These are phyloP conservation scores for Danio albolineatus DNA, from an alignment of 2,797 vertebrate genomes.

Conservation along the genomic window DNA sequence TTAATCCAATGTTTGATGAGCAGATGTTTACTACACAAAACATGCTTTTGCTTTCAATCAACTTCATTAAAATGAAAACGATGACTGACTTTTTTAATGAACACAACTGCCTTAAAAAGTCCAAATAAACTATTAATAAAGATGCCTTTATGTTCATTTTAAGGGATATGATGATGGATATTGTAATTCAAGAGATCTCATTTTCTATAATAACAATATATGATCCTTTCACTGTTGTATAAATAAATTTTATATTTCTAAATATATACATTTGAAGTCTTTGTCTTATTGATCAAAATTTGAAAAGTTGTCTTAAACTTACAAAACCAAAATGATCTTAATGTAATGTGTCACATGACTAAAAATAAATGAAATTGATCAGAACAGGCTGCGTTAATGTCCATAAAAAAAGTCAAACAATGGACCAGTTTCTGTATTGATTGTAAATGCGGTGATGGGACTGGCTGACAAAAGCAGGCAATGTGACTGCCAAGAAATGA, in stretches of 20 bases:
- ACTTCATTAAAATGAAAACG: not conserved
- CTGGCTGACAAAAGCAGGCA: constrained; percentile 14
- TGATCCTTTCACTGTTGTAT: not conserved
- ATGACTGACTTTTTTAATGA: not conserved
- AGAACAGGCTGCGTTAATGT: not conserved
- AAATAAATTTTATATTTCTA: not conserved
- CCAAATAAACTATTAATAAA: not conserved
- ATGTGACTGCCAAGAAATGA: constrained; percentile 50
- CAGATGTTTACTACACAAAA: not conserved
- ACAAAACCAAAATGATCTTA: not conserved
- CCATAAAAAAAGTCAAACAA: constrained; percentile 15
- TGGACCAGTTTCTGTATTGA: constrained; percentile 55
- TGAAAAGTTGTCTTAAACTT: too few relatives aligned
- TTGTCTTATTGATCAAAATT: not conserved
- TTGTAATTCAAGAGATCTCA: not conserved
- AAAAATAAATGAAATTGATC: not conserved
- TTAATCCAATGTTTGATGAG: constrained; percentile 1
- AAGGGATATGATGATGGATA: not conserved
- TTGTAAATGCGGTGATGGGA: constrained; percentile 29
- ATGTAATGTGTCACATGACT: not conserved
- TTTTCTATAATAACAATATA: not conserved
- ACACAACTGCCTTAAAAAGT: not conserved
- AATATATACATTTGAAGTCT: not conserved
- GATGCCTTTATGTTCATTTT: not conserved
- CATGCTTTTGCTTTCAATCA: not conserved